These are phyloP conservation scores for Pollenia amentaria DNA, from an alignment of 2,888 invertebrate species.

Conservation along the genomic window DNA sequence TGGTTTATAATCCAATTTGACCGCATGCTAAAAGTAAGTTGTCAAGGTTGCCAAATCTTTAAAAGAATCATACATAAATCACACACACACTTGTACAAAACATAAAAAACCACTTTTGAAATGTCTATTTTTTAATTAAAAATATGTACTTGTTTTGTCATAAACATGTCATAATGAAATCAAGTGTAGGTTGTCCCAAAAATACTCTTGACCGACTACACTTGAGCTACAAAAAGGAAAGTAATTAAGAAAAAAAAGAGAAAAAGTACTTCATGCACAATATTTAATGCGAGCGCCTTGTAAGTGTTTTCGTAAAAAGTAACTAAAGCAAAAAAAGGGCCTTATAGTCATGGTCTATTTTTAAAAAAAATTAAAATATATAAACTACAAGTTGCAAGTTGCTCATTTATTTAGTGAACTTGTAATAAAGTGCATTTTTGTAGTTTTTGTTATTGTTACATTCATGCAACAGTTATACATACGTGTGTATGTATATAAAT, in stretches of 20 bases:
- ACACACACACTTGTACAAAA: not conserved
- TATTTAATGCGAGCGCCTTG: conserved; percentile 10
- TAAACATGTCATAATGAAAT: conserved; percentile 40
- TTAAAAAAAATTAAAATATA: conserved; percentile 19
- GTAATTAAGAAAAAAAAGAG: not conserved
- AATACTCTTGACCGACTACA: conserved; percentile 62
- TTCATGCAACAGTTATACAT: conserved; percentile 25
- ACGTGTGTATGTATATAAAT: conserved; percentile 17
- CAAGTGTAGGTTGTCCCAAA: conserved; percentile 57
- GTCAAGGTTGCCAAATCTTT: too few species aligned
- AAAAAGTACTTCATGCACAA: conserved; percentile 34
- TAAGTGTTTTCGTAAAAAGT: conserved; percentile 23
- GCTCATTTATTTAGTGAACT: conserved; percentile 27
- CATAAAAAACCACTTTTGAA: not conserved
- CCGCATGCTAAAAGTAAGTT: too few species aligned
- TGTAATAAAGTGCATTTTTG: conserved; percentile 36
- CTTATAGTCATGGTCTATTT: conserved; percentile 50
- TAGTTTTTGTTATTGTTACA: conserved; percentile 10
- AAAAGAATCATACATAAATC: not conserved
- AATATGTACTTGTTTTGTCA: conserved; percentile 26
- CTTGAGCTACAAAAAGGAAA: conserved; percentile 37
- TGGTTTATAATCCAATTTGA: too few species aligned
- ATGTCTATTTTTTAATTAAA: not conserved
- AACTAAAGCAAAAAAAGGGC: conserved; percentile 17
- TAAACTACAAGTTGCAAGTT: conserved; percentile 34